Base-by-base conservation (phyloP, 2,888 invertebrate species). In the Vandiemenella viatica region DNA sequence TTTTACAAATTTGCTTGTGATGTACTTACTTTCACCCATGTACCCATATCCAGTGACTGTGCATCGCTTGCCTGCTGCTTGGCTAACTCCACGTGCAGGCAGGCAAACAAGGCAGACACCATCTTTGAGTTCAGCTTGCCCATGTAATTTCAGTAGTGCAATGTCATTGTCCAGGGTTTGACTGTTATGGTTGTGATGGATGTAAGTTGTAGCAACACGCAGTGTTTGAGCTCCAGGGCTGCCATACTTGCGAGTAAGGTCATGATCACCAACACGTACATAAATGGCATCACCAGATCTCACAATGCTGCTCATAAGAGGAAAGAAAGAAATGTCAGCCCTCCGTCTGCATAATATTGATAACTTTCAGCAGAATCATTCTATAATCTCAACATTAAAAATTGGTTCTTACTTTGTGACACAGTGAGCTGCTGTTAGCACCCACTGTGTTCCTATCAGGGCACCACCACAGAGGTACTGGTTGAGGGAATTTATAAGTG, bases 101-200 rank as follows among this genome's bases (percentile, higher is more conserved):
- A 92, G 68, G 59, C 92, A 92, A 19, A 91, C 89, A 56, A 89
- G 65, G 59, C 85, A 86, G 49, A 84, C 79, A 45, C 90, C 90
- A 65, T 89, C 88, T 55, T 85, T 80, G 4, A 90, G 72, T 63
- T 89, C 89, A 0, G 87, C 89, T 64, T 89, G 89, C 0, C 89
- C 88, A 54, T 87, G 85, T 18, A 93, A 72, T 64, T 90, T 90
- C 10, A 95, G 71, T 52, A 95, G 65, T 1, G 95, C 95, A 54
- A 95, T 91, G 60, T 95, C 93, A 60, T 95, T 92, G 64, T 91
- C 92, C 56, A 92, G 68, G 1, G 92, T 92, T 67, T 91, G 91
- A 58, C 89, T 88, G 67, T 92, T 92, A 71, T 92, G 92, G 69
- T 92, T 92, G 67, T 92, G 92, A 62, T 92, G 92, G 53, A 92